These are phyloP conservation scores for Caenorhabditis imperialis DNA, from an alignment of 2,888 invertebrate species.

Conservation along the genomic window DNA sequence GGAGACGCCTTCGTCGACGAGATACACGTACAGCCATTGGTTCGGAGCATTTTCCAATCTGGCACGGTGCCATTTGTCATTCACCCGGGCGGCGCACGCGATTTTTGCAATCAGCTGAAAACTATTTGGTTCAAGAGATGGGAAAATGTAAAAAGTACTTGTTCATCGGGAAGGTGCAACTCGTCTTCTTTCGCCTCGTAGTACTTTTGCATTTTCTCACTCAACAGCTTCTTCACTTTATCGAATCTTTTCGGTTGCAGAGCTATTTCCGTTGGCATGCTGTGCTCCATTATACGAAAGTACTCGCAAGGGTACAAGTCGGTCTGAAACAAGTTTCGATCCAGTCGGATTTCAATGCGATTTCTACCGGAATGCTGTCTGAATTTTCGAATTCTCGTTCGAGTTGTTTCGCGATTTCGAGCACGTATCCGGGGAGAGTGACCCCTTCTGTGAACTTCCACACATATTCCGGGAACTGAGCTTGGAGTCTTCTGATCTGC, in stretches of 20 bases:
- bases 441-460: slow-evolving; percentile 35
- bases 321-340: slow-evolving; percentile 12
- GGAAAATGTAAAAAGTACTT: slow-evolving; percentile 7
- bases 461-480: slow-evolving; percentile 12
- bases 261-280: slow-evolving; percentile 22
- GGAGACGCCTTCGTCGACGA: slow-evolving; percentile 22
- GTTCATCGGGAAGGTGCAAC: slow-evolving; percentile 3
- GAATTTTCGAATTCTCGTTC: slow-evolving; percentile 1
- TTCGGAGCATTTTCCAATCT: slow-evolving; percentile 16
- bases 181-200: neutral
- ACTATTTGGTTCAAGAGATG: neutral
- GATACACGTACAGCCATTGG: slow-evolving; percentile 14
- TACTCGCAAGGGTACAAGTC: slow-evolving; percentile 32
- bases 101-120: slow-evolving; percentile 22
- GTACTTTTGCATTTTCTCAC: slow-evolving; percentile 10
- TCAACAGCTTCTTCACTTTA: slow-evolving; percentile 2
- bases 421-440: slow-evolving; percentile 21
- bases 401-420: slow-evolving; percentile 19
- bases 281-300: slow-evolving; percentile 31
- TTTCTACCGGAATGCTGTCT: slow-evolving; percentile 9
- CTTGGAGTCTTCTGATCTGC: slow-evolving; percentile 7
- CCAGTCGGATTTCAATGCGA: neutral
- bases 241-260: slow-evolving; percentile 40
- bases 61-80: slow-evolving; percentile 28
- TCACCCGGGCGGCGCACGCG: slow-evolving; percentile 23